These are phyloP conservation scores for Ceyx margarethae DNA, from an alignment of 2,113 vertebrate species.

Conservation along the genomic window DNA sequence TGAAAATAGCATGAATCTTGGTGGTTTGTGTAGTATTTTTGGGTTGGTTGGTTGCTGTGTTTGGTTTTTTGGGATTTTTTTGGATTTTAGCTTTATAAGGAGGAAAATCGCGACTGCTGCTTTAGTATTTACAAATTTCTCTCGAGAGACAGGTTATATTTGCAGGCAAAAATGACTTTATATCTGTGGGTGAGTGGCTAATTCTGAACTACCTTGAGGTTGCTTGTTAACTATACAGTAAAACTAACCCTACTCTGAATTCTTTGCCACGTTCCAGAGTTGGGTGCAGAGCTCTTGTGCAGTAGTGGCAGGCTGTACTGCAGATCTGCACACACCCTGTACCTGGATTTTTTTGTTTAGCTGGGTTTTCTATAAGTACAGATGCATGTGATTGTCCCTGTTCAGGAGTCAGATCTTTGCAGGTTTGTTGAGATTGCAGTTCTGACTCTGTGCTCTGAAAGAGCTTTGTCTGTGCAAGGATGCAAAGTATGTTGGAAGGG, in stretches of 20 bases:
- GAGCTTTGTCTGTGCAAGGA: not conserved
- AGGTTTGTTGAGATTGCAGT: not conserved
- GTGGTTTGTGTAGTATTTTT: not conserved
- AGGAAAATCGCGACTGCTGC: not conserved
- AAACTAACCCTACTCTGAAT: not conserved
- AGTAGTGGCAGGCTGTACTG: not conserved
- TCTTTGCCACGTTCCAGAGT: not conserved
- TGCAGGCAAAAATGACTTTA: not conserved
- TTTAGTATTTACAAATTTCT: not conserved
- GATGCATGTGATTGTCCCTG: not conserved
- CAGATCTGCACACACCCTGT: not conserved
- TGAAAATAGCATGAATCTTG: not conserved
- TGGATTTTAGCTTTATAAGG: not conserved
- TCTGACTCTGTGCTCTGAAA: not conserved
- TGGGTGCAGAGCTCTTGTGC: not conserved
- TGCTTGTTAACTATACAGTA: not conserved
- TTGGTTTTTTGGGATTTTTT: no score
- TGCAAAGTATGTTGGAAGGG: not conserved
- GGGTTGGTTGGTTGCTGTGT: no score
- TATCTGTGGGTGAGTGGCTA: not conserved
- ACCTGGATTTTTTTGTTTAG: not conserved
- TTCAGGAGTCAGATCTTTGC: not conserved
- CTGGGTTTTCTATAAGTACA: not conserved
- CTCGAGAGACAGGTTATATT: not conserved
- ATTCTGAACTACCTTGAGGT: not conserved